phyloP scores from a whole-genome alignment of 2,888 invertebrate genomes.

The Acleris literana region DNA sequence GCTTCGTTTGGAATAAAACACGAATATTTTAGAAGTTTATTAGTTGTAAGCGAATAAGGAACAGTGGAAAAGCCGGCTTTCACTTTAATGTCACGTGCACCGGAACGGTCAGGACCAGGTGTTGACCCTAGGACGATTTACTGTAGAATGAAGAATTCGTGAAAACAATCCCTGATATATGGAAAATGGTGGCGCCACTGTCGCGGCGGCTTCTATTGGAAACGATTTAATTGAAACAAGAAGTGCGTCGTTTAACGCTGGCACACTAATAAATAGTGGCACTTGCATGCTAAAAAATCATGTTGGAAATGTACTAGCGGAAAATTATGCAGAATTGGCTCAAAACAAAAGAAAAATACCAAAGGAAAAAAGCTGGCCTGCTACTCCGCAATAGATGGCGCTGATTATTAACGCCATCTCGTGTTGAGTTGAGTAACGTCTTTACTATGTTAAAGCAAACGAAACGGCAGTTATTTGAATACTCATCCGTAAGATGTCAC shows the following conservation, averaged over 20 bases:
- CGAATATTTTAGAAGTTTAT: constrained; percentile 15
- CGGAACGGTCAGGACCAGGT: constrained; percentile 63
- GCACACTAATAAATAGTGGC: constrained; percentile 7
- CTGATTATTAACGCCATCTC: constrained; percentile 12
- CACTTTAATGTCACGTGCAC: constrained; percentile 76
- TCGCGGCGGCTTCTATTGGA: constrained; percentile 56
- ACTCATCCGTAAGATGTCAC: constrained; percentile 14
- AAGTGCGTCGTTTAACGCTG: constrained; percentile 12
- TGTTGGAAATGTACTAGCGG: constrained; percentile 13
- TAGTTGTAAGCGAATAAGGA: constrained; percentile 28
- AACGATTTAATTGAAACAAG: constrained; percentile 45
- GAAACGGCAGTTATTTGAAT: background rate
- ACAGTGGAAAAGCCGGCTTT: constrained; percentile 55
- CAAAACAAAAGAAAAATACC: constrained; percentile 9
- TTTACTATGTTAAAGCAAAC: background rate
- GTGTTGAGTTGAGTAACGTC: too few species aligned
- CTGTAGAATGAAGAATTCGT: constrained; percentile 79
- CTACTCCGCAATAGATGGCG: constrained; percentile 57
- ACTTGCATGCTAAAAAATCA: constrained; percentile 5
- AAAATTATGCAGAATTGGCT: background rate
- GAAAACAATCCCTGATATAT: constrained; percentile 81
- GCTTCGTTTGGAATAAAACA: constrained; percentile 16
- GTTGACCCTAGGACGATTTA: constrained; percentile 80
- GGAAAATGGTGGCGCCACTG: constrained; percentile 79
- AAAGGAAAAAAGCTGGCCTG: background rate